Conservation (phyloP, 2,113 vertebrate genomes). For the Phylloscopus whistleri region DNA sequence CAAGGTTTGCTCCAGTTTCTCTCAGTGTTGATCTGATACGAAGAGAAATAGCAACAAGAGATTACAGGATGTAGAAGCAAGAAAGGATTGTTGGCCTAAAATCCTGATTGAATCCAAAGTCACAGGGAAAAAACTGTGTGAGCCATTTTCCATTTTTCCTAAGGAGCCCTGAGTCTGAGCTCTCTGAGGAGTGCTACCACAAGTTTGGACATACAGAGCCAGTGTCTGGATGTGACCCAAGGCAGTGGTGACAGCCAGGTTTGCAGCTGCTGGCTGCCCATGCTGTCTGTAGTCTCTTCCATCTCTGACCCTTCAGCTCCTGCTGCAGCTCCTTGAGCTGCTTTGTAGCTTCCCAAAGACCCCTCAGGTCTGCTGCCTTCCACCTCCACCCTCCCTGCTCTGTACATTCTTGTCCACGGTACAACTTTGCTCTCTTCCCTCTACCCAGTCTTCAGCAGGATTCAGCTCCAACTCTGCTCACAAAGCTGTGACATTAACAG, state of each 20-base stretch:
- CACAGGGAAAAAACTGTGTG: fast-evolving
- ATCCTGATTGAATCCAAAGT: background rate
- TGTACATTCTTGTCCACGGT: background rate
- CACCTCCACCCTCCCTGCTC: background rate
- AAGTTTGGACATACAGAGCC: background rate
- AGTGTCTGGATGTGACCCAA: no score
- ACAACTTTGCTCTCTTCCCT: background rate
- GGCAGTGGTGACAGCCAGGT: fast-evolving
- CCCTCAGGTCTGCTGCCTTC: background rate
- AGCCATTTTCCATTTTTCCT: background rate
- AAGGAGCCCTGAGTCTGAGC: background rate
- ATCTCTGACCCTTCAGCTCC: background rate
- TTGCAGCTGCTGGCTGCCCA: background rate
- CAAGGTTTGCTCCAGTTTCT: background rate
- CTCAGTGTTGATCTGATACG: background rate
- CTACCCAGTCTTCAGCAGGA: background rate
- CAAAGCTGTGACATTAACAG: background rate
- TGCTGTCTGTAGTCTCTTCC: background rate
- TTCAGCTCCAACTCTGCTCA: background rate
- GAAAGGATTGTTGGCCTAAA: background rate
- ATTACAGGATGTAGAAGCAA: background rate
- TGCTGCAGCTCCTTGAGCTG: background rate
- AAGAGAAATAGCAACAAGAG: background rate
- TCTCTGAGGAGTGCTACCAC: background rate
- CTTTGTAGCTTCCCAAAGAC: background rate